Base-by-base conservation (phyloP, 2,797 vertebrate species). In the Neostethus bicornis region DNA sequence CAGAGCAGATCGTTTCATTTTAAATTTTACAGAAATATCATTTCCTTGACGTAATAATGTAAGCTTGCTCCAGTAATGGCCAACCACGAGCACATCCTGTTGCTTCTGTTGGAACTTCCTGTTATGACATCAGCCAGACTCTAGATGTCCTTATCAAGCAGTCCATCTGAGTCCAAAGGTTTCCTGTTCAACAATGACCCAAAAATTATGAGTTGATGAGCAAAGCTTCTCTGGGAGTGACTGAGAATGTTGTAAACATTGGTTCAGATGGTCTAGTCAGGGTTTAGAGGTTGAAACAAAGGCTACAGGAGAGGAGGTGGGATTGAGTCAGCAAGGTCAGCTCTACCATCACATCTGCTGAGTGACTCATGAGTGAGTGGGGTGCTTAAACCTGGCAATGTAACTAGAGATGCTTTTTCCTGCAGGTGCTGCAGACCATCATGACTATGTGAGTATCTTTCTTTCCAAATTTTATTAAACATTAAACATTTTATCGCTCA, bases 381-480 rank as follows among this genome's bases (percentile, higher is more conserved):
- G 38, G 44, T 9, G 55, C 29, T 25, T 21, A 24, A 61, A 59
- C 50, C 12, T 10, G 48, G 26, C 7, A 3, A 41, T 21, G 48
- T 60, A 56, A 72, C 35, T 52, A 59, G 4, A 75, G 62, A 52
- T 69, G 19, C n/a, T 56, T 50, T 60, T 58, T 32, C 56, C 61
- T 71, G 9, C 53, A 89, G 87, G 75, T 70, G 81, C 75, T 39
- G 64, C 35, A 23, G 85, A 85, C 13, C 63, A 38, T 25, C 76
- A 59, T 14, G 79, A 80, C 69, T 84, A 83, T 35, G 87, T 89
- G 61, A 89, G 87, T 89, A 75, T 41, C 16, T 4, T 10, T 13
- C 42, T 32, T n/a, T n/a, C n/a, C n/a, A n/a, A n/a, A n/a, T n/a
- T n/a, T n/a, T n/a, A n/a, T n/a, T n/a, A n/a, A n/a, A n/a, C n/a